A percentile compares a stretch with the other conserved stretches of the same genome.
These are phyloP conservation scores for Porites rus DNA, from an alignment of 92 coral and sea anemone genomes.

Conservation along the genomic window DNA sequence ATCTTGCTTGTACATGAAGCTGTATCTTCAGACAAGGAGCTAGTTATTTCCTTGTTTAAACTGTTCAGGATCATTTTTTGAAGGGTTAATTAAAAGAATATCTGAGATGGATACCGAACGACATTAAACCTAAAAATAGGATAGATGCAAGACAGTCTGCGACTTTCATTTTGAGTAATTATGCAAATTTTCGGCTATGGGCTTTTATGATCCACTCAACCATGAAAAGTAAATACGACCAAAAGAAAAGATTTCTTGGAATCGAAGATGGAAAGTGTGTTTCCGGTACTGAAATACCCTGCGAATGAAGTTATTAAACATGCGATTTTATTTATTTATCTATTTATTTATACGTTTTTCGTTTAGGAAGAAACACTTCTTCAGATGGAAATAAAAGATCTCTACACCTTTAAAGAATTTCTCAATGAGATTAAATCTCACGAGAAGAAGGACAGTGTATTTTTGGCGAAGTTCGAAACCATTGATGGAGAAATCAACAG, in stretches of 20 bases:
- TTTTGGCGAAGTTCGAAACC: background rate
- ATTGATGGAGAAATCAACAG: background rate
- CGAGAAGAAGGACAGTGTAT: constrained; percentile 40
- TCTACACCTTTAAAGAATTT: constrained; percentile 31
- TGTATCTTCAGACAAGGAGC: too few species aligned
- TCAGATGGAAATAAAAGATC: constrained; percentile 4
- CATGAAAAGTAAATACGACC: constrained; percentile 2
- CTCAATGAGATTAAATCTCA: constrained; percentile 21
- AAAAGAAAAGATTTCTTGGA: constrained; percentile 21
- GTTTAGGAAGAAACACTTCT: constrained; percentile 61
- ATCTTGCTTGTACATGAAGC: too few species aligned
- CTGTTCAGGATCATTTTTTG: too few species aligned
- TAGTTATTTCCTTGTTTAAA: too few species aligned
- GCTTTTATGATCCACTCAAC: background rate
- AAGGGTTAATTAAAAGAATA: too few species aligned
- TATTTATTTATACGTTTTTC: background rate
- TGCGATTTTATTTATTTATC: background rate
- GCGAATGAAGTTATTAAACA: background rate
- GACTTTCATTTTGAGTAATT: background rate
- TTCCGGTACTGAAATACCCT: background rate
- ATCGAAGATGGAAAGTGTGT: background rate
- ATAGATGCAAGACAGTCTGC: background rate
- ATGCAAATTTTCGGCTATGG: background rate
- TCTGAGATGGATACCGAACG: background rate
- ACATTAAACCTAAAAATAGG: background rate